Evolutionary conservation across 2,113 vertebrate genomes (phyloP), one percentile per base, ranked within the genome.

Genomic region (Lipophrys pholis): DNA sequence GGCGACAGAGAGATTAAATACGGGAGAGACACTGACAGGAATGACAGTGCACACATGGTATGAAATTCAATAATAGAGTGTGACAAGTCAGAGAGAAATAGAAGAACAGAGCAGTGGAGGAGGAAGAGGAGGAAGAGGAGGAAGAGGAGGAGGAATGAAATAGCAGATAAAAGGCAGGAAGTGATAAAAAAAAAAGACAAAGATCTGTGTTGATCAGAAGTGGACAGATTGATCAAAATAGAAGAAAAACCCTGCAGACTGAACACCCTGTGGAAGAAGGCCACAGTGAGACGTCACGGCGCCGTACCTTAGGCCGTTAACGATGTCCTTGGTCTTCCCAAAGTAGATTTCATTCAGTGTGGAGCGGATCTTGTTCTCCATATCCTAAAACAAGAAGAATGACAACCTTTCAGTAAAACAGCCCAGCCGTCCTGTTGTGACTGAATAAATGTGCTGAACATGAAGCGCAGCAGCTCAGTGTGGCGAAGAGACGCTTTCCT

Each of bases 291-390:
- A 14, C 0, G 12, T 59, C 14, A 16, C 43, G 16, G 21, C 4
- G 17, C 3, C 85, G 69, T 96, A 99, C 98, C 98, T 99, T 88
- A 99, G 94, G 80, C 97, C 97, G 7, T 99, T 99, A 78, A 99
- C 97, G 7, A 99, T 99, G 91, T 99, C 98, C 95, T 99, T 99
- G 76, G 98, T 99, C 88, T 99, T 99, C 58, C 97, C 96, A 87
- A 99, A 99, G 93, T 99, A 99, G 91, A 99, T 99, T 94, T 99
- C 97, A 14, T 99, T 99, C 94, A 99, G 95, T 17, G 98, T 99
- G 94, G 97, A 99, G 90, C 97, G 95, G 93, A 99, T 99, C 95
- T 99, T 99, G 89, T 99, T 99, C 93, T 99, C 98, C 98, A 99
- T 99, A 73, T 99, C 98, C 98, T 99, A 79, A 17, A 78, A 80